Evolutionary conservation across 2,888 invertebrate genomes (phyloP), one percentile per base, ranked within the genome.

Genomic region (Hipparchia semele): DNA sequence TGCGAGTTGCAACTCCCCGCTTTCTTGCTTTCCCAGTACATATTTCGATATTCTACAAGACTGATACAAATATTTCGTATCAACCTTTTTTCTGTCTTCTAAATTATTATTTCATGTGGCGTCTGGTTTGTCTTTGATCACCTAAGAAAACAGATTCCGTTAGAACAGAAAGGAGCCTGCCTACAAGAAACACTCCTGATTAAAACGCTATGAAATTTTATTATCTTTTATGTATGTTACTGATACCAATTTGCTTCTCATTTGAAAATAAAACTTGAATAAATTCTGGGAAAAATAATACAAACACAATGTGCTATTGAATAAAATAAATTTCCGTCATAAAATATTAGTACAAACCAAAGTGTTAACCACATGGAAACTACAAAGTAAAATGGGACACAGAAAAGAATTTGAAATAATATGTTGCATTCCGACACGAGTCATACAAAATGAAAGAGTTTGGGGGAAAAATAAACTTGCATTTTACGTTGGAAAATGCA

Each of bases 401-500:
- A 76, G 78, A 79, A 78, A 78, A 80, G 80, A 82, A 84, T 84
- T 83, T 82, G 80, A 81, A 82, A 82, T 83, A 81, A 80, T 80
- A 82, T 78, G 80, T 80, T 77, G 81, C 79, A 80, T 80, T 80
- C 81, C 81, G 78, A 80, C 80, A 79, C 81, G 80, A 80, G 80
- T 80, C 80, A 77, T 81, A 80, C 80, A 78, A 81, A 83, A 83
- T 80, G 80, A 82, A 82, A 81, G 80, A 80, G 78, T 79, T 78
- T 78, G 77, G 78, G 77, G 78, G 76, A 76, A 81, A 78, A 80
- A 81, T 80, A 80, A 78, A 79, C 80, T 81, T 78, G 79, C 80
- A 80, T 80, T 81, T 80, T 79, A 80, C 80, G 81, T 79, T 79
- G 79, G 79, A 81, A 82, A 81, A 81, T 81, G 79, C 81, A 79